Conservation (phyloP, 2,888 invertebrate genomes). For the Polyommatus iphigenia region DNA sequence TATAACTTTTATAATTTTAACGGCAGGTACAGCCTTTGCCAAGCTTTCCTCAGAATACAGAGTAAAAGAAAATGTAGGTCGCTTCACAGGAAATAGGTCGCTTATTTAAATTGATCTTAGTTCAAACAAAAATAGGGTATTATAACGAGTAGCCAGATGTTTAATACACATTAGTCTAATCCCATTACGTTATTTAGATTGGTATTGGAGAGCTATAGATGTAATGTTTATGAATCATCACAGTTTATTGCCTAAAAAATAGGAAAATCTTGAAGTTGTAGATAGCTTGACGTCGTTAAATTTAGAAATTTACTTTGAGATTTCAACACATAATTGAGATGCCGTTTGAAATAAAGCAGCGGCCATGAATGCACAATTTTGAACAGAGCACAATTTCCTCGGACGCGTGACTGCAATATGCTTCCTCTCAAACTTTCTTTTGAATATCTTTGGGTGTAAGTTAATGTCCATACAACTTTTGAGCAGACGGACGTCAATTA, state of each 20-base stretch:
- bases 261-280: not conserved
- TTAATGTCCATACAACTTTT: not conserved
- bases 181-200: slow-evolving; percentile 6
- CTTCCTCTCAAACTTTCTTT: slow-evolving; percentile 22
- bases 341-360: slow-evolving; percentile 6
- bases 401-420: slow-evolving; percentile 23
- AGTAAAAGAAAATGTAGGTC: slow-evolving; percentile 62
- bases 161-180: slow-evolving; percentile 35
- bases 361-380: not conserved
- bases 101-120: slow-evolving; percentile 43
- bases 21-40: slow-evolving; percentile 52
- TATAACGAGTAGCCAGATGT: slow-evolving; percentile 38
- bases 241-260: slow-evolving; percentile 3
- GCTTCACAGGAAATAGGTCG: slow-evolving; percentile 50
- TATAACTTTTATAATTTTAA: not conserved
- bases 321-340: slow-evolving; percentile 1
- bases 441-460: not conserved
- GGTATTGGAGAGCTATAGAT: not conserved
- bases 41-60: slow-evolving; percentile 67
- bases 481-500: not conserved
- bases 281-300: not conserved
- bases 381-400: not conserved
- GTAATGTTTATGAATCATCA: slow-evolving; percentile 10
- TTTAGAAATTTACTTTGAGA: not conserved
- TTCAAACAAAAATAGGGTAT: slow-evolving; percentile 44